Base-by-base conservation (phyloP, 2,113 vertebrate genomes). In the Cyphomyrus plagiostoma region DNA sequence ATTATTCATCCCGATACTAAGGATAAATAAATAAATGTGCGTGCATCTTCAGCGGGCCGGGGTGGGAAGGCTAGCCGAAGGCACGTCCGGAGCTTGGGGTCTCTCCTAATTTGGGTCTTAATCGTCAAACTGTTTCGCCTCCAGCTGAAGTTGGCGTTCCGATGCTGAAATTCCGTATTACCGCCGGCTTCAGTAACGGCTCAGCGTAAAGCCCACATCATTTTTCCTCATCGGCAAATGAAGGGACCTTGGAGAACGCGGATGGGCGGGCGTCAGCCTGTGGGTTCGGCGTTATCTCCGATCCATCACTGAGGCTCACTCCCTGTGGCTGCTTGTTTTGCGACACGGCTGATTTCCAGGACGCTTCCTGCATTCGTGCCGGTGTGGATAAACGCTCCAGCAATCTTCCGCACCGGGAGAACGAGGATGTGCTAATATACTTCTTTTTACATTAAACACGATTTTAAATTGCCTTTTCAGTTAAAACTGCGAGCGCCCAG, bases 1-100 rank as follows among this genome's bases (percentile, higher is more conserved):
- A 95, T 94, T 92, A 95, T 95, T 94, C 93, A 95, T 93, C 1
- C 53, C 11, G 88, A 87, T 87, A 89, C 89, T 89, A 87, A 89
- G 17, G 89, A 84, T 70, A 52, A 88, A 87, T 58, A 92, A 93
- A 93, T 92, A 91, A 39, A 11, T 70, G 49, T 17, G 62, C 6
- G 39, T 80, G 26, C 30, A 3, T 35, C 77, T 83, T 42, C 10
- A 11, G 39, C 4, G 35, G n/a, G 26, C 19, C 17, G 19, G 21
- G 70, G 35, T 49, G 35, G 48, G n/a, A 53, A 17, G 46, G 8
- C 30, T 11, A 39, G 48, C 50, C 13, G 8, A 30, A 3, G 15
- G 19, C 13, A 2, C 11, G 15, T 39, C 50, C 26, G 2, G 1
- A 8, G 26, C 30, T 19, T 3, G 1, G 1, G n/a, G 48, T 86